phyloP scores from a whole-genome alignment of 2,113 vertebrate genomes.

The Microcebus tavaratra region DNA sequence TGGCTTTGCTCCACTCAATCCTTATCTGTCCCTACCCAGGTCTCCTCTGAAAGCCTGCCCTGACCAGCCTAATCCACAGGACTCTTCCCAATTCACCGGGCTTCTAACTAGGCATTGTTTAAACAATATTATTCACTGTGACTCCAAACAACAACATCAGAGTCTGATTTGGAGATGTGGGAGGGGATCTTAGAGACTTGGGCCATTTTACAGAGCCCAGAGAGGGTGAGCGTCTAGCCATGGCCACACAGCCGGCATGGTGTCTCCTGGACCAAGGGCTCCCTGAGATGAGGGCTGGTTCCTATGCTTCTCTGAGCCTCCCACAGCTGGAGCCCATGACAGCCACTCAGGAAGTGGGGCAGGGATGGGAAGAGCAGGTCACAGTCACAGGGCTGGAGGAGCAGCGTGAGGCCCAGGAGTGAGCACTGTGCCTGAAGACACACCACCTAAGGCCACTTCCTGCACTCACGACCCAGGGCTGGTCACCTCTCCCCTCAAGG shows the following conservation, averaged over 20 bases:
- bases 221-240: background rate
- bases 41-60: background rate
- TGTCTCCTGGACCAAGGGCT: background rate
- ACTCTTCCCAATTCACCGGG: background rate
- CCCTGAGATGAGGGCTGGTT: background rate
- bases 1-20: background rate
- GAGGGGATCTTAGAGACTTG: background rate
- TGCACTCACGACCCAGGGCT: background rate
- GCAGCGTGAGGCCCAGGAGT: rapidly evolving
- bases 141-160: background rate
- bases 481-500: background rate
- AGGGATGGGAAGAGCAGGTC: background rate
- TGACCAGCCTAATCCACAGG: background rate
- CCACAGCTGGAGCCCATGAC: rapidly evolving
- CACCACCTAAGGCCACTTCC: background rate
- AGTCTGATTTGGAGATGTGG: background rate
- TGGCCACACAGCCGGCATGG: background rate
- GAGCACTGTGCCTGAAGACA: background rate
- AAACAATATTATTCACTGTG: background rate
- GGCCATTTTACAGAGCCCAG: background rate
- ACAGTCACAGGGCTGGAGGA: too few relatives aligned
- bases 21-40: background rate
- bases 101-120: background rate
- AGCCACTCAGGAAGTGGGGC: background rate
- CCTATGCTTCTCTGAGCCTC: background rate